A percentile compares a stretch with the other conserved stretches of the same genome.
phyloP scores from a whole-genome alignment of 1,140 invertebrate genomes.

The Aphelenchoides fujianensis region DNA sequence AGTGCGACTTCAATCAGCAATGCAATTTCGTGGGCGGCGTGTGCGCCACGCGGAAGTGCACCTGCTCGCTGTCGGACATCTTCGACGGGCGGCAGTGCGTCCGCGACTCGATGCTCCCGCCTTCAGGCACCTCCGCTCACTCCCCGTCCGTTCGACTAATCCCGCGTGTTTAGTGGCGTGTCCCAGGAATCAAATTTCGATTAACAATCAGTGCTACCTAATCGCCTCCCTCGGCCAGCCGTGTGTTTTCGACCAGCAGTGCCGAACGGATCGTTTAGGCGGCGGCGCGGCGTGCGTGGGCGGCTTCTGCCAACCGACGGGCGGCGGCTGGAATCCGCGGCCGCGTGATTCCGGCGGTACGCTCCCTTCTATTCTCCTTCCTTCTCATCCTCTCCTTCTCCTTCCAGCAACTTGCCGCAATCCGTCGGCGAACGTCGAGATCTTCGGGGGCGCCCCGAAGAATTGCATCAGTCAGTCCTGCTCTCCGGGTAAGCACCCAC shows the following conservation, averaged over 20 bases:
- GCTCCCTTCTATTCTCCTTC: slow-evolving; percentile 15
- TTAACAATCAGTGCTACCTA: slow-evolving; percentile 42
- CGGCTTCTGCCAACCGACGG: slow-evolving; percentile 25
- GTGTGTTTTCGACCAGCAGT: slow-evolving; percentile 42
- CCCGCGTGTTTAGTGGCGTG: slow-evolving; percentile 33
- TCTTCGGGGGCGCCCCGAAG: slow-evolving; percentile 33
- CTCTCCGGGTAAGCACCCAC: slow-evolving; percentile 37
- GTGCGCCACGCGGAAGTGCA: slow-evolving; percentile 33
- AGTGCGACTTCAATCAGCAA: slow-evolving; percentile 43
- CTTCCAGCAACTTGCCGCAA: slow-evolving; percentile 45
- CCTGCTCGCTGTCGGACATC: slow-evolving; percentile 29
- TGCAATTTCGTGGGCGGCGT: slow-evolving; percentile 42
- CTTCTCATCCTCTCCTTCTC: no score
- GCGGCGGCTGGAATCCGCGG: background rate
- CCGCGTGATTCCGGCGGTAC: background rate
- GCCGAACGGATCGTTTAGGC: slow-evolving; percentile 25
- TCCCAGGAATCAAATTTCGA: slow-evolving; percentile 28
- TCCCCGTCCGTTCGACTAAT: background rate
- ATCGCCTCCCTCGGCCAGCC: slow-evolving; percentile 33
- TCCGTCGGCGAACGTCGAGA: slow-evolving; percentile 38
- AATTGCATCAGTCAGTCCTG: slow-evolving; percentile 47
- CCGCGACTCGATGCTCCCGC: slow-evolving; percentile 39
- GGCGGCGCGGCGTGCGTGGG: slow-evolving; percentile 32
- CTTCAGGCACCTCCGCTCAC: slow-evolving; percentile 15
- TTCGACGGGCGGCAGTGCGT: slow-evolving; percentile 39